These are phyloP conservation scores for Rhegmatorhina hoffmannsi DNA, from an alignment of 2,113 vertebrate species.

Conservation along the genomic window DNA sequence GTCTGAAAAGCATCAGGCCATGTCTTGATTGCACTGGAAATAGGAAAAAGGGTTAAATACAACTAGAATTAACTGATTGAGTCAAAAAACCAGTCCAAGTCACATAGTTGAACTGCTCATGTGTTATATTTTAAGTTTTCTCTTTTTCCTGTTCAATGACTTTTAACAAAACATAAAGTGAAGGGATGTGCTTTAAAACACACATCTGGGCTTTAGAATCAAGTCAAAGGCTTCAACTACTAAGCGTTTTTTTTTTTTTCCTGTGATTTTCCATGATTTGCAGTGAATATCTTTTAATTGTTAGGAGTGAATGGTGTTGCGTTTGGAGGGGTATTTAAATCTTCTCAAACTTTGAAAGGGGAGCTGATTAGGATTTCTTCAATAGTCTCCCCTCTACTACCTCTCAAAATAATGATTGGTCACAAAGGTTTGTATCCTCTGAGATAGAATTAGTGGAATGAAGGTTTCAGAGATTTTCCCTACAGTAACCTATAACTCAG, in stretches of 20 bases:
- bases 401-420: background rate
- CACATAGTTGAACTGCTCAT: background rate
- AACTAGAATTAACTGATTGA: background rate
- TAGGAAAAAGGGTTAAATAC: background rate
- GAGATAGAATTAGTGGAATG: background rate
- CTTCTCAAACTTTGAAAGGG: background rate
- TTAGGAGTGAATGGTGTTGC: background rate
- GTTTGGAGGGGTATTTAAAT: background rate
- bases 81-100: background rate
- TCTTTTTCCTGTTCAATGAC: background rate
- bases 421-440: background rate
- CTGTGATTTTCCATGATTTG: background rate
- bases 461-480: background rate
- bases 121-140: background rate
- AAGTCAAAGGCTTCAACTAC: background rate
- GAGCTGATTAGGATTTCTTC: background rate
- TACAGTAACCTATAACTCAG: background rate
- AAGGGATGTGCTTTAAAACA: background rate
- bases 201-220: background rate
- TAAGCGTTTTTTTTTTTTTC: background rate
- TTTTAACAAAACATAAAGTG: background rate
- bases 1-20: background rate
- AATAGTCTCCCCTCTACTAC: background rate
- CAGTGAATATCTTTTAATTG: background rate
- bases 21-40: background rate